Base-by-base conservation (phyloP, 2,888 invertebrate genomes). In the Tetragonula carbonaria region DNA sequence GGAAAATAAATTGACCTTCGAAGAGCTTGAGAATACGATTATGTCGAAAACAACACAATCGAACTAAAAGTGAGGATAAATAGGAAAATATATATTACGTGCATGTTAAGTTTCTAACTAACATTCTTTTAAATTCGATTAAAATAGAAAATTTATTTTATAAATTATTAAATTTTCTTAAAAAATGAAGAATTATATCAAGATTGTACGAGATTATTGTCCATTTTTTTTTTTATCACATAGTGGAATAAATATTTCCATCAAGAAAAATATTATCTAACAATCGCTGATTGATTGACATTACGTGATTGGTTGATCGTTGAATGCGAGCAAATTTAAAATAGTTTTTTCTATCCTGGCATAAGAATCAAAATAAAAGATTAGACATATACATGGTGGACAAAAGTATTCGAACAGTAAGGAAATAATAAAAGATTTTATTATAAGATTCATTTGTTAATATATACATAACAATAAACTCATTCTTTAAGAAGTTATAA, bases 361-460 rank as follows among this genome's bases (percentile, higher is more conserved):
- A 73, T 57, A 62, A 57, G 59, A 74, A 71, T 76, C 66, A 55
- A 82, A 81, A 63, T 57, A 66, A 59, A 28, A 62, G 65, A 55
- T 59, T 45, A 33, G 14, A 23, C 33, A 45, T 2, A 45, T 11
- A 45, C 8, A 45, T 45, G 38, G 45, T 45, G 2, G 8, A 45
- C 45, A 8, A 45, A 45, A 45, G 8, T 45, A 45, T 45, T 45
- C 45, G 45, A 45, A 45, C 45, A 45, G 2, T 8, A 45, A 45
- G 45, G 45, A 8, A 45, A 45, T 45, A 45, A 45, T 45, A 45
- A 45, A 45, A 45, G 45, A 11, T 11, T 45, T 45, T 45, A 8
- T 45, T 45, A 1, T 11, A 45, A 45, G 45, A 45, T 45, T 45
- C 45, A 45, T 45, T 45, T 45, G 8, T 45, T 45, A 1, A 45